A percentile compares a stretch with the other conserved stretches of the same genome.
Conservation (phyloP, 2,888 invertebrate genomes). For the Phorcus lineatus region DNA sequence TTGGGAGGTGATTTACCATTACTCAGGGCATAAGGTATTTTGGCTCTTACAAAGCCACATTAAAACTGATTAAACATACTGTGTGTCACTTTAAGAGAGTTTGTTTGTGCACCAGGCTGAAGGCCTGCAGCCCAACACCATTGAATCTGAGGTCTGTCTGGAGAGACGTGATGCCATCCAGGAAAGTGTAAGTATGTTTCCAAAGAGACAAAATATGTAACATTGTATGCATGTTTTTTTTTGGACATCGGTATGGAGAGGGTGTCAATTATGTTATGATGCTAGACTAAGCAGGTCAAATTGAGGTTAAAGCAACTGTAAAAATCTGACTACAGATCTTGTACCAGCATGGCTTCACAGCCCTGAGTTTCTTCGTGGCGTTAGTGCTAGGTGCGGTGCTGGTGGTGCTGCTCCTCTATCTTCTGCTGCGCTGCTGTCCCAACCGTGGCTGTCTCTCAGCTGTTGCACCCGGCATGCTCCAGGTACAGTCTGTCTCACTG, state of each 20-base stretch:
- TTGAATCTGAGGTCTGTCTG: constrained; percentile 1
- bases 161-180: background rate
- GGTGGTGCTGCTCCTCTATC: constrained; percentile 45
- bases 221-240: too few species aligned
- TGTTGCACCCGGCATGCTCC: background rate
- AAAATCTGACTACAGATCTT: constrained; percentile 52
- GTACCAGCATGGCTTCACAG: constrained; percentile 68
- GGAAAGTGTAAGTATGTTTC: constrained; percentile 1
- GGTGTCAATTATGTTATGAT: too few species aligned
- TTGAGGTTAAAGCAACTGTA: too few species aligned
- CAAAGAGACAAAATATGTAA: background rate
- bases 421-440: constrained; percentile 36
- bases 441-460: background rate
- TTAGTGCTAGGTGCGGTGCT: constrained; percentile 59
- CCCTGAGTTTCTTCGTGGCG: constrained; percentile 62
- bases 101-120: too few species aligned
- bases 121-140: too few species aligned
- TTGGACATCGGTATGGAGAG: too few species aligned
- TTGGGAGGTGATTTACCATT: too few species aligned
- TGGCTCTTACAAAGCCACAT: too few species aligned
- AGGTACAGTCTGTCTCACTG: background rate
- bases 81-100: too few species aligned
- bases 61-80: too few species aligned
- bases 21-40: too few species aligned
- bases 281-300: too few species aligned